Evolutionary conservation across 2,797 vertebrate genomes (phyloP).

Genomic region (Eupleurogrammus muticus): DNA sequence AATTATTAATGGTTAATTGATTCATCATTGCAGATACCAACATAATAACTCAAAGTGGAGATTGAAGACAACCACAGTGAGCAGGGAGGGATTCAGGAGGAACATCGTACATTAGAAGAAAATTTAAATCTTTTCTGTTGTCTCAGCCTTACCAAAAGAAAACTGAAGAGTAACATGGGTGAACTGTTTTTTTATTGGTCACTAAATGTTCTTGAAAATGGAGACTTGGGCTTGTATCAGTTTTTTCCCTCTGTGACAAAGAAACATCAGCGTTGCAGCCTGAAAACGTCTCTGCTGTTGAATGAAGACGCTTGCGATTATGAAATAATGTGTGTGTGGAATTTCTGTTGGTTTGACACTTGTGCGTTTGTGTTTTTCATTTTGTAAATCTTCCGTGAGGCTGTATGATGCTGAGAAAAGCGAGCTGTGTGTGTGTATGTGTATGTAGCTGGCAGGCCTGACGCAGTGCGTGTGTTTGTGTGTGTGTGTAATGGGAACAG

Average conservation of each 20-base stretch:
- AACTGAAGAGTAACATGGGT: neutral
- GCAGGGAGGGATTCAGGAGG: too few species aligned
- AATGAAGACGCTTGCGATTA: too few species aligned
- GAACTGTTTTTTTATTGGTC: neutral
- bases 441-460: conserved; percentile 50
- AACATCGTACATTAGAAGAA: too few species aligned
- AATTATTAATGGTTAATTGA: too few species aligned
- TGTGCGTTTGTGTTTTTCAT: neutral
- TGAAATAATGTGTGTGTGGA: neutral
- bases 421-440: conserved; percentile 1
- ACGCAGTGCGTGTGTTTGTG: conserved; percentile 66
- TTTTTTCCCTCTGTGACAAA: neutral
- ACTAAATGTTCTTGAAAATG: neutral
- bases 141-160: too few species aligned
- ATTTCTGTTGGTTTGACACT: too few species aligned
- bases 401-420: conserved; percentile 24
- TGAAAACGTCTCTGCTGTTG: neutral
- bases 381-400: conserved; percentile 29
- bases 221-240: conserved; percentile 23
- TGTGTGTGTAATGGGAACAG: conserved; percentile 81
- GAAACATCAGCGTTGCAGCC: neutral
- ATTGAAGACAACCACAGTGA: too few species aligned
- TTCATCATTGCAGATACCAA: too few species aligned
- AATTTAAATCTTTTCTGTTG: too few species aligned
- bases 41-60: too few species aligned